These are phyloP conservation scores for Nomada goodeniana DNA, from an alignment of 2,888 invertebrate genomes.

Conservation along the genomic window DNA sequence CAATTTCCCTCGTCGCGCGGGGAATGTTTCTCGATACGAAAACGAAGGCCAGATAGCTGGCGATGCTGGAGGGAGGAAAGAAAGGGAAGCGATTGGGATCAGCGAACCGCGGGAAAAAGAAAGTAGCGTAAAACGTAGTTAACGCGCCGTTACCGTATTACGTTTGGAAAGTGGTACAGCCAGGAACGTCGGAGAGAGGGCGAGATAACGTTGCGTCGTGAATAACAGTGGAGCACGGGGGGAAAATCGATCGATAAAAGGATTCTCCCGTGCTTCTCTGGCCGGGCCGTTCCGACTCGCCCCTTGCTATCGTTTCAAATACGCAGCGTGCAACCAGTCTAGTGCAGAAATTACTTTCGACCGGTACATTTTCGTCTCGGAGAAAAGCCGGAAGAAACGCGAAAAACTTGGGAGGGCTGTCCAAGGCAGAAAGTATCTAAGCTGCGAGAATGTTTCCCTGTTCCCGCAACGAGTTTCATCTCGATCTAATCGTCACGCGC, in stretches of 20 bases:
- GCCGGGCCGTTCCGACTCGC: neutral
- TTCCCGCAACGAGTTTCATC: neutral
- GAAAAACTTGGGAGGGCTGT: no score
- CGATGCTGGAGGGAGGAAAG: neutral
- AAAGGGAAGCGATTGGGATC: neutral
- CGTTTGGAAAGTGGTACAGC: slow-evolving; percentile 48
- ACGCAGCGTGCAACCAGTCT: neutral
- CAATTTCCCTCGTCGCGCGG: no score
- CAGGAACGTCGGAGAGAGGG: slow-evolving; percentile 13
- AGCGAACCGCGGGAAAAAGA: slow-evolving; percentile 15
- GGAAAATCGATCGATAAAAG: slow-evolving; percentile 51
- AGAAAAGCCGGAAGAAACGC: neutral
- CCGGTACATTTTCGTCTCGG: neutral
- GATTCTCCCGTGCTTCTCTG: slow-evolving; percentile 16
- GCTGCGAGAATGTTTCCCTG: slow-evolving; percentile 11
- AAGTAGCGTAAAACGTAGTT: slow-evolving; percentile 36
- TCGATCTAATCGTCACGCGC: neutral
- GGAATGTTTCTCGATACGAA: neutral
- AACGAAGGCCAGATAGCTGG: neutral
- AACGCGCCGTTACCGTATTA: slow-evolving; percentile 59
- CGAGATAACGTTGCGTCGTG: slow-evolving; percentile 55
- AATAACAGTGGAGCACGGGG: slow-evolving; percentile 40
- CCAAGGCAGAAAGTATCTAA: neutral
- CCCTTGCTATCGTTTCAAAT: no score
- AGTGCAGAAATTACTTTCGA: slow-evolving; percentile 6